Conservation (phyloP, 2,888 invertebrate genomes). For the Syrphus vitripennis region DNA sequence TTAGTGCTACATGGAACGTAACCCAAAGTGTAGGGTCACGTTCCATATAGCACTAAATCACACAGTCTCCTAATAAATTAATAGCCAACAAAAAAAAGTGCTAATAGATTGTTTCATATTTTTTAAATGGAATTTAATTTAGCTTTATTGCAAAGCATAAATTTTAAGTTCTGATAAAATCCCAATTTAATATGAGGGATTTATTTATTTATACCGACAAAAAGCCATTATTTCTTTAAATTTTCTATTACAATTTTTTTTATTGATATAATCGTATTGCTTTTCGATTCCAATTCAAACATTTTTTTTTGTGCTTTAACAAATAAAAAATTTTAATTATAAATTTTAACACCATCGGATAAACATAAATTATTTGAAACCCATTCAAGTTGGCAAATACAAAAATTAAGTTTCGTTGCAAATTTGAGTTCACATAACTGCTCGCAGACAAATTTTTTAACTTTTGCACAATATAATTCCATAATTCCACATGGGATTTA, state of each 20-base stretch:
- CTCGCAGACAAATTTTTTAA: not conserved
- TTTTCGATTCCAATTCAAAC: no score
- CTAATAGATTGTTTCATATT: no score
- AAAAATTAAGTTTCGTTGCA: not conserved
- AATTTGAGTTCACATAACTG: not conserved
- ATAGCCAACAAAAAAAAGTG: not conserved
- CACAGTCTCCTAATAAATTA: not conserved
- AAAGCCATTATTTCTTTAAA: no score
- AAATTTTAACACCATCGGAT: not conserved
- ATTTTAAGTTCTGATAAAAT: no score
- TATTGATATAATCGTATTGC: no score
- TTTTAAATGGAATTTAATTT: no score
- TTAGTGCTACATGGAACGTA: not conserved
- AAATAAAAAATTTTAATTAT: not conserved
- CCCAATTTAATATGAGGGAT: no score
- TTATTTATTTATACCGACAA: no score
- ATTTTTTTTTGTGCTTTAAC: not conserved
- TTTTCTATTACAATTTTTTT: no score
- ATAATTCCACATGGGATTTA: not conserved
- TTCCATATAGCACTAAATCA: not conserved
- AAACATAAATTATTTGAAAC: not conserved
- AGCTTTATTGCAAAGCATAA: no score
- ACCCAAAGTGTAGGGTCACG: not conserved
- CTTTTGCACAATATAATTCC: not conserved
- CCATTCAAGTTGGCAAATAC: not conserved